Evolutionary conservation across 2,888 invertebrate genomes (phyloP).

Genomic region (Sycophila texana): DNA sequence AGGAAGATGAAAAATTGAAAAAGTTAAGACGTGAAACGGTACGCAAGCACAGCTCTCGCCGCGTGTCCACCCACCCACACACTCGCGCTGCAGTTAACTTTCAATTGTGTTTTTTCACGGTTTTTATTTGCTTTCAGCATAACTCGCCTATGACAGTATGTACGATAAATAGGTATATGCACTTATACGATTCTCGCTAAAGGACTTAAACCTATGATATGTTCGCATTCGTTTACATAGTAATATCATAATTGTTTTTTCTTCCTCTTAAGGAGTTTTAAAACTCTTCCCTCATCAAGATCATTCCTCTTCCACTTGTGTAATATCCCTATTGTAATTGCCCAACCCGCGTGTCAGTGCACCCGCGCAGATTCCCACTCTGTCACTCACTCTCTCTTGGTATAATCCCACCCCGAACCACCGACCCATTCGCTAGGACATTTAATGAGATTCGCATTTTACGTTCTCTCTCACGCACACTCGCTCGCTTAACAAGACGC

Average conservation of each 20-base stretch:
- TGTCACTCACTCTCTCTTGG: conserved; percentile 26
- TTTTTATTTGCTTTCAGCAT: conserved; percentile 32
- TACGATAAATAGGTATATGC: conserved; percentile 55
- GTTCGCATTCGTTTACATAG: conserved; percentile 72
- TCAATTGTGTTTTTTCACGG: not conserved
- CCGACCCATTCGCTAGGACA: conserved; percentile 49
- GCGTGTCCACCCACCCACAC: not conserved
- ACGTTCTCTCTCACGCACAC: conserved; percentile 44
- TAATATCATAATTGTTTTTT: conserved; percentile 61
- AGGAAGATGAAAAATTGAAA: conserved; percentile 47
- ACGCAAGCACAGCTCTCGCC: not conserved
- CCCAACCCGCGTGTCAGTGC: conserved; percentile 23
- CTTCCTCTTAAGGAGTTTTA: conserved; percentile 38
- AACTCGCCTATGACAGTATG: conserved; percentile 51
- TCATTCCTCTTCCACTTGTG: conserved; percentile 44
- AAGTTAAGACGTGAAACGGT: too few relatives aligned
- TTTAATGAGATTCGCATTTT: conserved; percentile 55
- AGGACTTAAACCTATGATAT: conserved; percentile 68
- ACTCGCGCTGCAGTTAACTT: conserved; percentile 7
- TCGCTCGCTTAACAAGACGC: conserved; percentile 70
- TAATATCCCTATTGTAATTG: conserved; percentile 48
- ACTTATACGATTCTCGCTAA: conserved; percentile 62
- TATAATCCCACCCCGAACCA: conserved; percentile 31
- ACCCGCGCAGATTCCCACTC: conserved; percentile 20
- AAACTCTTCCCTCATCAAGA: conserved; percentile 26